These are phyloP conservation scores for Smutsia temminckii DNA, from an alignment of 2,797 vertebrate genomes.

Conservation along the genomic window DNA sequence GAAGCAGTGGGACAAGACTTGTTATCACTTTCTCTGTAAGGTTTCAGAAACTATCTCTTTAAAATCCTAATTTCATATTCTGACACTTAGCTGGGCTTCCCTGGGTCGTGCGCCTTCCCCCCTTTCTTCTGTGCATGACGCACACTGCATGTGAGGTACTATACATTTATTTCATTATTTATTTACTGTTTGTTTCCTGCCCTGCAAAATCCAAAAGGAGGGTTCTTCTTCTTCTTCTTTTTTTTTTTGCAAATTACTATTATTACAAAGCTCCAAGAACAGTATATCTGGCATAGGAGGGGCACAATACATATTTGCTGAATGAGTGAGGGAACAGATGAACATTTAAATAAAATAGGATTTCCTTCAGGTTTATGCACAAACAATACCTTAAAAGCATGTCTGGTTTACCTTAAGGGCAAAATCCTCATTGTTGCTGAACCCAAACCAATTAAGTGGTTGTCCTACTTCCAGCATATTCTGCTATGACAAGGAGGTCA, in stretches of 20 bases:
- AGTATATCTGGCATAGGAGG: not conserved
- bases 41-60: not conserved
- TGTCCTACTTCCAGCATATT: not conserved
- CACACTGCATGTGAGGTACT: not conserved
- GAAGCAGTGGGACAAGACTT: not conserved
- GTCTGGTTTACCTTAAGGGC: not conserved
- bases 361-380: not conserved
- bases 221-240: not conserved
- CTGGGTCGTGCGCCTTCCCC: fast-evolving
- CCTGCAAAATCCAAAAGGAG: not conserved
- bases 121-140: not conserved
- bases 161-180: not conserved
- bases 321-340: not conserved
- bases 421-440: not conserved
- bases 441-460: not conserved
- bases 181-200: not conserved
- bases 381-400: not conserved
- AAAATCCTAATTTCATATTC: not conserved
- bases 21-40: not conserved
- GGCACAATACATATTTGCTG: not conserved
- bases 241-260: not conserved
- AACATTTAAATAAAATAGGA: not conserved
- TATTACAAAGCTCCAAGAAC: not conserved
- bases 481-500: not conserved
- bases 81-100: not conserved